Conservation (phyloP, 2,888 invertebrate genomes). For the Nomada flava region DNA sequence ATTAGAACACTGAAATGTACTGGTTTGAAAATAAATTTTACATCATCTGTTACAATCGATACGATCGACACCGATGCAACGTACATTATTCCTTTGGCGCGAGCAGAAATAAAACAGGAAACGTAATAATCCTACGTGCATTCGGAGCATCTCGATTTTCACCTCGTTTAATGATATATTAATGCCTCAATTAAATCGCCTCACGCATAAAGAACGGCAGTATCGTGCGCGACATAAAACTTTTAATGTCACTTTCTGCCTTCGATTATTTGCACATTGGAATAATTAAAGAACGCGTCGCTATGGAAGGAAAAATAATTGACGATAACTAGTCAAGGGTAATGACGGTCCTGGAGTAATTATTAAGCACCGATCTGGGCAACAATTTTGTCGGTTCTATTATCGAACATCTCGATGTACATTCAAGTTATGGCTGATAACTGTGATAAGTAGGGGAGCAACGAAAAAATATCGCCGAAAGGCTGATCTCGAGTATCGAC, state of each 20-base stretch:
- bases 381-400: neutral
- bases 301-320: neutral
- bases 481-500: neutral
- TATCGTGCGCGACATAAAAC: neutral
- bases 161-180: neutral
- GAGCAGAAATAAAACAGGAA: too few species aligned
- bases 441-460: neutral
- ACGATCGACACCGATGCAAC: neutral
- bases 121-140: too few species aligned
- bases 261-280: neutral
- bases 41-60: neutral
- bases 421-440: neutral
- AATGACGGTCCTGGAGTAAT: too few species aligned
- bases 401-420: neutral
- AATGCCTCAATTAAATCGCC: too few species aligned
- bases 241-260: neutral
- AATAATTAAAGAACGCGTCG: neutral
- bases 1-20: slow-evolving; percentile 12
- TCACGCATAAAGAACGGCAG: too few species aligned
- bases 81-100: too few species aligned
- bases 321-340: neutral
- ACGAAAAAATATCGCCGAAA: neutral
- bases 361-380: too few species aligned
- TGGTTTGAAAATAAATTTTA: neutral
- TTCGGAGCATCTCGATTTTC: neutral